These are phyloP conservation scores for Drosophila orena DNA, from an alignment of 1,140 invertebrate species.

Conservation along the genomic window DNA sequence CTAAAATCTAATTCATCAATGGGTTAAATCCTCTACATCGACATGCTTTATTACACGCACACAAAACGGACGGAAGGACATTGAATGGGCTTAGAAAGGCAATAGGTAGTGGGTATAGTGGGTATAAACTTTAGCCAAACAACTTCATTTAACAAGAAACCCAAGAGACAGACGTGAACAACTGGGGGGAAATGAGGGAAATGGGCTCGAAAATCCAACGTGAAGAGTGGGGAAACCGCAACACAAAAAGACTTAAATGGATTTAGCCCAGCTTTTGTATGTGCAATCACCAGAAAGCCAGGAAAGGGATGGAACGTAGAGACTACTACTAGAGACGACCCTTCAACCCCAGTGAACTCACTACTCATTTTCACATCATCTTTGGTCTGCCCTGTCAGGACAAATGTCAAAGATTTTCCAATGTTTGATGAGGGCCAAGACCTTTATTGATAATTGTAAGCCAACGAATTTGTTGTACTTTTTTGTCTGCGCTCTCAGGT, in stretches of 20 bases:
- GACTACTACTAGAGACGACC: too few species aligned
- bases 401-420: constrained; percentile 46
- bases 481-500: constrained; percentile 18
- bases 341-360: constrained; percentile 2
- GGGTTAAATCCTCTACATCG: constrained; percentile 30
- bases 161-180: constrained; percentile 7
- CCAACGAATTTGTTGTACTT: constrained; percentile 28
- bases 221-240: constrained; percentile 52
- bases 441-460: constrained; percentile 53
- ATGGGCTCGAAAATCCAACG: constrained; percentile 39
- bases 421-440: constrained; percentile 19
- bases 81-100: neutral
- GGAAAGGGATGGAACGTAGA: constrained; percentile 29
- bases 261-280: constrained; percentile 34
- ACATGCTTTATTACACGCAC: constrained; percentile 38
- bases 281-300: constrained; percentile 37
- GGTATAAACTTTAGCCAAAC: constrained; percentile 45
- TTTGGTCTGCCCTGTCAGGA: constrained; percentile 14
- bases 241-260: constrained; percentile 68
- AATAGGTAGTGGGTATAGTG: neutral
- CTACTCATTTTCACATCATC: constrained; percentile 43
- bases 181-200: neutral
- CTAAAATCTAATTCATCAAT: constrained; percentile 42
- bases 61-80: constrained; percentile 13
- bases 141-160: constrained; percentile 55